Base-by-base conservation (phyloP, 1,140 invertebrate genomes). In the Drosophila aff. region DNA sequence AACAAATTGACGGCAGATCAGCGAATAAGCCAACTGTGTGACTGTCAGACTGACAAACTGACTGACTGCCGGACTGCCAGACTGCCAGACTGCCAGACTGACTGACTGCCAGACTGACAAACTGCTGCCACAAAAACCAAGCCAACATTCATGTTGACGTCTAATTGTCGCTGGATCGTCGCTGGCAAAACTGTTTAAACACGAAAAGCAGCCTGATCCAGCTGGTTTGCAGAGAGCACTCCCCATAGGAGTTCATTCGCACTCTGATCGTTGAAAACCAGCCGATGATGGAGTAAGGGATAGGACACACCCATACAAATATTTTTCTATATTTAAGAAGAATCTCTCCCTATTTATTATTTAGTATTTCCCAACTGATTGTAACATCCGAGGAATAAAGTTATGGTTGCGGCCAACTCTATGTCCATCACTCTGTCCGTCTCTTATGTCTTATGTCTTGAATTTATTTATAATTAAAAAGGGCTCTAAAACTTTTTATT, bases 1-100 rank as follows among this genome's bases (percentile, higher is more conserved):
- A 76, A 76, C 61, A 76, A 76, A 76, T 61, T 50, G 43, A 57
- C 53, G 52, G 50, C 52, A 33, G 75, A 62, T 74, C 43, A 31
- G 55, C 59, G 31, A 76, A 52, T 66, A 62, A 68, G 46, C 75
- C 58, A 57, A 58, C 74, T 53, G 33, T 59, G 16, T 31, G 49
- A 16, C 50, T 49, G 36, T 0, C 52, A 9, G 33, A 23, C 13
- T 38, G 31, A 36, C 28, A 7, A 18, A 46, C 49, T 58, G 33
- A 26, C 47, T 0, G 15, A 4, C 36, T 43, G 44, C 3, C 28
- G 1, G 50, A 15, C n/a, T 36, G n/a, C 13, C 28, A 2, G 33
- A 49, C 23, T n/a, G n/a, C n/a, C n/a, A n/a, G n/a, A n/a, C n/a
- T n/a, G n/a, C n/a, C n/a, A n/a, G n/a, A n/a, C n/a, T n/a, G n/a